phyloP scores from a whole-genome alignment of 2,888 invertebrate species.

The Monopis laevigella region DNA sequence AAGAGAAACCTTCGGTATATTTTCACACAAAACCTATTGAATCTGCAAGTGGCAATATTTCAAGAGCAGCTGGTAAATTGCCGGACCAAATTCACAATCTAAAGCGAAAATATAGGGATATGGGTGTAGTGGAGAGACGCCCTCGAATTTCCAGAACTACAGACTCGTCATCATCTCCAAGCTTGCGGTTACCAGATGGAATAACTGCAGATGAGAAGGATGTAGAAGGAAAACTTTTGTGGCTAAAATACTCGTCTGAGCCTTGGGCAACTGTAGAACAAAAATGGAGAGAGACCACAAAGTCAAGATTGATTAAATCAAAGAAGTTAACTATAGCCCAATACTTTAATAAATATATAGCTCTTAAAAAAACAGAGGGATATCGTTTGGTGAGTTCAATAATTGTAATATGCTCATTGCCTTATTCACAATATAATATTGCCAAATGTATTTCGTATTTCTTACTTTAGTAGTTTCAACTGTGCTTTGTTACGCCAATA shows the following conservation, averaged over 20 bases:
- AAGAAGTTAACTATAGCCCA: background rate
- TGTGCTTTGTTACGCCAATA: no score
- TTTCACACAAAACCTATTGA: conserved; percentile 12
- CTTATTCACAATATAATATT: background rate
- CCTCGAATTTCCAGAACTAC: background rate
- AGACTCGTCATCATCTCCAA: background rate
- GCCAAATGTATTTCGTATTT: no score
- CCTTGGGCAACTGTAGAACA: background rate
- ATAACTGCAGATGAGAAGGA: background rate
- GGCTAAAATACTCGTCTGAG: background rate
- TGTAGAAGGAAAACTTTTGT: background rate
- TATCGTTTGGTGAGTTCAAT: background rate
- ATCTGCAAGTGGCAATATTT: conserved; percentile 2
- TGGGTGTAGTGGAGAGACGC: conserved; percentile 11
- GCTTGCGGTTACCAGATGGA: background rate
- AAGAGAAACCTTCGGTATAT: conserved; percentile 8
- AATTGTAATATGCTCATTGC: background rate
- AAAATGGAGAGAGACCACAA: background rate
- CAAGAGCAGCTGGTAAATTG: conserved; percentile 12
- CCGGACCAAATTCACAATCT: conserved; percentile 12
- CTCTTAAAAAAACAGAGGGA: background rate
- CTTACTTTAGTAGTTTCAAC: no score
- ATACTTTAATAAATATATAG: background rate
- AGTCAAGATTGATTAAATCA: background rate
- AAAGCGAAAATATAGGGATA: conserved; percentile 10